A percentile compares a stretch with the other conserved stretches of the same genome.
These are phyloP conservation scores for Tetropium fuscum DNA, from an alignment of 2,888 invertebrate species.

Conservation along the genomic window DNA sequence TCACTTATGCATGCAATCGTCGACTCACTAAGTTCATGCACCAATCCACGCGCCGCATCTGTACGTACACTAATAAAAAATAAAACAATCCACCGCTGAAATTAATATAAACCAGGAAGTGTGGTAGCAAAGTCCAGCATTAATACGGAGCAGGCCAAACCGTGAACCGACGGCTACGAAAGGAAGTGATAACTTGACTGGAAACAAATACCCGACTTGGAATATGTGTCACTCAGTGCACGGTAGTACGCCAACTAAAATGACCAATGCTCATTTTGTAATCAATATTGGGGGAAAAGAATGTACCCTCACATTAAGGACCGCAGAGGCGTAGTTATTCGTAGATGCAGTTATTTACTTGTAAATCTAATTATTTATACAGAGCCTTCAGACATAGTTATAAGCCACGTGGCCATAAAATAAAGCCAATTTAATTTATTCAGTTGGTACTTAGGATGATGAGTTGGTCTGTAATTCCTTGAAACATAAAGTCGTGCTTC, in stretches of 20 bases:
- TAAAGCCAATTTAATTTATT: too few relatives aligned
- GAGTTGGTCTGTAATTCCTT: too few relatives aligned
- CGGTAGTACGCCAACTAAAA: constrained; percentile 19
- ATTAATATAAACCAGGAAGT: constrained; percentile 50
- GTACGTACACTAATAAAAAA: constrained; percentile 18
- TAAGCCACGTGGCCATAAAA: too few relatives aligned
- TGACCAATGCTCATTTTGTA: constrained; percentile 27
- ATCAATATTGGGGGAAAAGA: constrained; percentile 25
- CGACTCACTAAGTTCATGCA: constrained; percentile 21
- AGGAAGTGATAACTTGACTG: constrained; percentile 19
- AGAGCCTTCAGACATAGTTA: too few relatives aligned
- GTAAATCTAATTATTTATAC: too few relatives aligned
- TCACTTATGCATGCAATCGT: constrained; percentile 9
- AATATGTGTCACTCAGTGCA: constrained; percentile 17
- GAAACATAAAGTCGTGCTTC: too few relatives aligned
- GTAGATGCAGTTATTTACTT: too few relatives aligned
- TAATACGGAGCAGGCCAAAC: constrained; percentile 45
- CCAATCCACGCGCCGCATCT: constrained; percentile 26
- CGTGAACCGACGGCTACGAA: not conserved
- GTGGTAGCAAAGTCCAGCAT: constrained; percentile 51
- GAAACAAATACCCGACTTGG: constrained; percentile 23
- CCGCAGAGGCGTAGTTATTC: too few relatives aligned
- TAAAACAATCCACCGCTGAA: constrained; percentile 28
- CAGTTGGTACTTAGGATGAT: too few relatives aligned
- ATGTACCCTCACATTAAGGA: constrained; percentile 4